These are phyloP conservation scores for Okamejei kenojei DNA, from an alignment of 2,797 vertebrate genomes.

Conservation along the genomic window DNA sequence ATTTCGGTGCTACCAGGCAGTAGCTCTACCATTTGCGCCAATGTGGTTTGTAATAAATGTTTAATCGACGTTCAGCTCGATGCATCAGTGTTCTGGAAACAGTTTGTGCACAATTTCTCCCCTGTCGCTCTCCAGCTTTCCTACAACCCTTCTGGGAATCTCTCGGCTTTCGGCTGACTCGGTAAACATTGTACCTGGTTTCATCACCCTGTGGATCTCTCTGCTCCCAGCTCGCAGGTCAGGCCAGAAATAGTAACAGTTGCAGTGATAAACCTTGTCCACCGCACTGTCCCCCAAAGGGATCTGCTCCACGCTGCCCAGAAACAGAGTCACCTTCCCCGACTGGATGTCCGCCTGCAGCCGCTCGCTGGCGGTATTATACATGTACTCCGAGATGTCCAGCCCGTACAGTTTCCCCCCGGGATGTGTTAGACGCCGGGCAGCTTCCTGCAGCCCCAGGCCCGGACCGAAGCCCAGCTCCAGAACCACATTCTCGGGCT, in stretches of 20 bases:
- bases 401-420: conserved; percentile 58
- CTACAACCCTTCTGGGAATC: too few species aligned
- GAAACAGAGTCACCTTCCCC: conserved; percentile 54
- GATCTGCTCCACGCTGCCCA: conserved; percentile 54
- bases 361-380: conserved; percentile 50
- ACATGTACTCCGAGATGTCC: conserved; percentile 66
- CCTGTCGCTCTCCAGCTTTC: too few species aligned
- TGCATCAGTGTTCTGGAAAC: too few species aligned
- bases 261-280: conserved; percentile 65
- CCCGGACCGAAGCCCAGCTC: conserved; percentile 45
- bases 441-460: conserved; percentile 54
- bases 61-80: too few species aligned
- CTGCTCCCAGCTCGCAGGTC: conserved; percentile 51
- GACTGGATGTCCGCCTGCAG: conserved; percentile 49
- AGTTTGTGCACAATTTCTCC: too few species aligned
- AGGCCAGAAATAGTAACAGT: conserved; percentile 69
- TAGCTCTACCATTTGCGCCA: too few species aligned
- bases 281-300: conserved; percentile 54
- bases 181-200: conserved; percentile 51
- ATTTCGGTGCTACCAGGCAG: too few species aligned
- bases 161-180: too few species aligned
- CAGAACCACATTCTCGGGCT: conserved; percentile 55
- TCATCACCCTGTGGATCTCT: conserved; percentile 62
- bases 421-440: conserved; percentile 49
- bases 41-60: too few species aligned